These are phyloP conservation scores for Zoroaster sp. DNA, from an alignment of 53 echinoderm and acorn worm genomes.

Conservation along the genomic window DNA sequence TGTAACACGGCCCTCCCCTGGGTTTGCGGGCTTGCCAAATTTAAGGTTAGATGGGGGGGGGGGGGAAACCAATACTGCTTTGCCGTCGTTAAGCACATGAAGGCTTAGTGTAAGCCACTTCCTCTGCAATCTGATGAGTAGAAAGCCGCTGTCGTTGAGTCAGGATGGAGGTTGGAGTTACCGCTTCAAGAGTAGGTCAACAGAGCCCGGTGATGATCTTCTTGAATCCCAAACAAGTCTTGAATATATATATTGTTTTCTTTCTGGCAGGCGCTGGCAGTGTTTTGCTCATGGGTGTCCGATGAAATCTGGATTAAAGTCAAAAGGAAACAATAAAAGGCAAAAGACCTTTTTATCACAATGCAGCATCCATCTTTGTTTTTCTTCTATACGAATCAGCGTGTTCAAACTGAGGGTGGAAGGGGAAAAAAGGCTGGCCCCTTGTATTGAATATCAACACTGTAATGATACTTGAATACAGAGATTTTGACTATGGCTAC, in stretches of 20 bases:
- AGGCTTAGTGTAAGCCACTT: constrained; percentile 1
- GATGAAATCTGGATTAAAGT: neutral
- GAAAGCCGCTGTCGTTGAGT: neutral
- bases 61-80: neutral
- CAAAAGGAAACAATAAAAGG: neutral
- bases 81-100: neutral
- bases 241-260: too few species aligned
- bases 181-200: neutral
- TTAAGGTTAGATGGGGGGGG: neutral
- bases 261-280: neutral
- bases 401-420: neutral
- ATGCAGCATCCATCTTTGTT: neutral
- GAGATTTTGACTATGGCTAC: too few species aligned
- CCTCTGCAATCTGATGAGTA: constrained; percentile 24
- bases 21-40: neutral
- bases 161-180: neutral
- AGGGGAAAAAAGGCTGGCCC: neutral
- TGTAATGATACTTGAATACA: too few species aligned
- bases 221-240: neutral
- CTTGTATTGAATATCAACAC: too few species aligned
- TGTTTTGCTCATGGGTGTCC: neutral
- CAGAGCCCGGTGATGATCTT: neutral
- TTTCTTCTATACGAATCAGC: neutral
- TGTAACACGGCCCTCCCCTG: neutral
- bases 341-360: neutral